A percentile compares a stretch with the other conserved stretches of the same genome.
phyloP scores from a whole-genome alignment of 2,888 invertebrate genomes.

The Chaetoderma sp. region DNA sequence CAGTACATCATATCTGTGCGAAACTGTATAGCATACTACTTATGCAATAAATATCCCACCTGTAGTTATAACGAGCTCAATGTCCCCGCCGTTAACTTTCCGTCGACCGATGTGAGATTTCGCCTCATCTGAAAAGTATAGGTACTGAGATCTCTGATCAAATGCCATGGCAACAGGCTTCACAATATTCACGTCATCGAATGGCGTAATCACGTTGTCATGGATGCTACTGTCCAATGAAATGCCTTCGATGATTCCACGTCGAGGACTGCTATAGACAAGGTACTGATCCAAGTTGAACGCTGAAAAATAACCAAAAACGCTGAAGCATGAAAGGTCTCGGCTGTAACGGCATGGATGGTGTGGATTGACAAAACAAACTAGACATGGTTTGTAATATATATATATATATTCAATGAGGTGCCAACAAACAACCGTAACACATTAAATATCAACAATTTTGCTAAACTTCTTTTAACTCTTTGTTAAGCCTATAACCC shows the following conservation, averaged over 20 bases:
- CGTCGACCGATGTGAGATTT: conserved; percentile 75
- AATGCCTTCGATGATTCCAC: conserved; percentile 81
- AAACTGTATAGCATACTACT: too few species aligned
- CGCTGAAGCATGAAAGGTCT: too few species aligned
- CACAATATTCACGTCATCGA: conserved; percentile 77
- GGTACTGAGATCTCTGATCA: conserved; percentile 74
- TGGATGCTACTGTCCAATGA: conserved; percentile 56
- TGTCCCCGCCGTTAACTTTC: conserved; percentile 68
- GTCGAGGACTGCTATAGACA: conserved; percentile 77
- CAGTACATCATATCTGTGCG: too few species aligned
- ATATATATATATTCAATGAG: too few species aligned
- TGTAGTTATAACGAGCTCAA: not conserved
- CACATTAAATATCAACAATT: too few species aligned
- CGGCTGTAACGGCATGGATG: too few species aligned
- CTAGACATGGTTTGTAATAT: too few species aligned
- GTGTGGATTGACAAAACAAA: too few species aligned
- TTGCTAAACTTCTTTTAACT: too few species aligned
- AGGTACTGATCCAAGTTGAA: conserved; percentile 77
- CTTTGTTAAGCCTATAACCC: too few species aligned
- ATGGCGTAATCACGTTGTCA: conserved; percentile 78
- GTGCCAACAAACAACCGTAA: too few species aligned
- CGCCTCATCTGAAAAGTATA: conserved; percentile 77
- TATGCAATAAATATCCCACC: too few species aligned
- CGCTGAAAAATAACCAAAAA: conserved; percentile 67
- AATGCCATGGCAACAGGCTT: conserved; percentile 80